Evolutionary conservation across 2,113 vertebrate species (phyloP).

Genomic region (Agapornis roseicollis): DNA sequence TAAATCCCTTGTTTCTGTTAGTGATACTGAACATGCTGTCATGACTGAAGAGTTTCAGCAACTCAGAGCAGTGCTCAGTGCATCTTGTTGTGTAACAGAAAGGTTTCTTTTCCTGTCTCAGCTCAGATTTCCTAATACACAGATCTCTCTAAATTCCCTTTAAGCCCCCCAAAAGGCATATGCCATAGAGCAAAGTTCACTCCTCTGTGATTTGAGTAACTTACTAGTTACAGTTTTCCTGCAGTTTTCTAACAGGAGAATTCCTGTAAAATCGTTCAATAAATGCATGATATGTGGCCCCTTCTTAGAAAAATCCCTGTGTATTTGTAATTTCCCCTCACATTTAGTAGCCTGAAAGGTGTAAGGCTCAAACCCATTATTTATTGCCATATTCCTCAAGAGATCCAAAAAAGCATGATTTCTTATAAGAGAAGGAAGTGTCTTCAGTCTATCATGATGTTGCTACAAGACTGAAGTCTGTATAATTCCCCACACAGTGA

Average conservation of each 20-base stretch:
- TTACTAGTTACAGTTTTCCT: not conserved
- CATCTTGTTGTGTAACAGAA: not conserved
- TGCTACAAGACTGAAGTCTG: not conserved
- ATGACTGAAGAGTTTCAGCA: conserved; percentile 9
- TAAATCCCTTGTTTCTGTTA: conserved; percentile 33
- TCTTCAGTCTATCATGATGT: not conserved
- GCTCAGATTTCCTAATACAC: conserved; percentile 10
- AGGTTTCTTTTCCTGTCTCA: not conserved
- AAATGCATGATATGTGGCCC: accelerated
- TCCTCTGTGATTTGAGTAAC: not conserved
- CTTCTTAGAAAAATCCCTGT: not conserved
- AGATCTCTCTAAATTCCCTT: not conserved
- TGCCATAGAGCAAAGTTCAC: not conserved
- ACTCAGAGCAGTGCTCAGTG: not conserved
- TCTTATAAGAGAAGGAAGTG: not conserved
- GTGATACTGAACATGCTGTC: not conserved
- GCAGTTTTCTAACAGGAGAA: not conserved
- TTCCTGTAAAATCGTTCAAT: not conserved
- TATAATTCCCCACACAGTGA: not conserved
- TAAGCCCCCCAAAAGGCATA: not conserved
- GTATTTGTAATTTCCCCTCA: not conserved
- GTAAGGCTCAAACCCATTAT: not conserved
- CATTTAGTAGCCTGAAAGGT: not conserved
- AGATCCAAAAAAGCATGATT: not conserved
- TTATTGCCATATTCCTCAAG: not conserved